Base-by-base conservation (phyloP, 1,140 invertebrate species). In the Melipona quadrifasciata region DNA sequence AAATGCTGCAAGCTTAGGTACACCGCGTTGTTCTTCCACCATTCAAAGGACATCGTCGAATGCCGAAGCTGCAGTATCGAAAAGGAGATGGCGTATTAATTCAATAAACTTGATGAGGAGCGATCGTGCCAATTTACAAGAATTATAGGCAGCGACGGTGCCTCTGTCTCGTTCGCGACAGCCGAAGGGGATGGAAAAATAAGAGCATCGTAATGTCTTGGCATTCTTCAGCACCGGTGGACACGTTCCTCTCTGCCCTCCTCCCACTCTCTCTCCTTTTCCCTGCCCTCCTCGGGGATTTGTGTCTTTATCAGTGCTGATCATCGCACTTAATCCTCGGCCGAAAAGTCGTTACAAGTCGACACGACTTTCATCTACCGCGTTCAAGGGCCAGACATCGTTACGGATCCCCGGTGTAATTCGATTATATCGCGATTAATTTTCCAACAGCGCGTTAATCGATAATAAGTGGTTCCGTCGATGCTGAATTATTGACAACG, bases 101-200 rank as follows among this genome's bases (percentile, higher is more conserved):
- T 92, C 87, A 92, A 92, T 92, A 89, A 92, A 89, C 80, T 81
- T 87, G 88, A 92, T 89, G 88, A 91, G 89, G 83, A 90, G 74
- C 87, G 88, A 90, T 88, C 86, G 82, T 65, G 87, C 76, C 85
- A 90, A 92, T 91, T 91, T 88, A 87, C 85, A 88, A 85, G 83
- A 86, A 90, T 91, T 91, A 91, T 90, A 85, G 71, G 74, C 58
- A 74, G 73, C 58, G 85, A 64, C 5, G 73, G 68, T 80, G 84
- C 85, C 81, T 88, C 53, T 81, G 82, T 87, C 87, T 88, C 88
- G 75, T 88, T 89, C 82, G 57, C 47, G 84, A 84, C 65, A n/a
- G 75, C 77, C 86, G 58, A 78, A 80, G 80, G 85, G 70, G 70
- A 84, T 64, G 65, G 65, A 76, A 85, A 68, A 88, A 80, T 24